Base-by-base conservation (phyloP, 2,113 vertebrate genomes). In the Archocentrus centrarchus region DNA sequence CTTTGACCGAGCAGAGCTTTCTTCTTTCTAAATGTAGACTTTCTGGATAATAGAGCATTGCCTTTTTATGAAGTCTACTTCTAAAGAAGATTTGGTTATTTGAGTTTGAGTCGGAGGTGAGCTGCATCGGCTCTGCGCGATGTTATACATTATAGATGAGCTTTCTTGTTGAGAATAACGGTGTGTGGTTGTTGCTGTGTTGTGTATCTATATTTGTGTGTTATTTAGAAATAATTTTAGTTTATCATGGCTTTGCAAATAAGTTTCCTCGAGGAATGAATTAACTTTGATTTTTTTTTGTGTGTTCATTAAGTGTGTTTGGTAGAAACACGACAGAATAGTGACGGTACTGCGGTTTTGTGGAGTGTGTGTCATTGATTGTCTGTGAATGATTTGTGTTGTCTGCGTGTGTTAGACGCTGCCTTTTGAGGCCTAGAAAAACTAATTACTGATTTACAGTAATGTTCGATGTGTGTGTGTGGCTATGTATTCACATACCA, bases 91-190 rank as follows among this genome's bases (percentile, higher is more conserved):
- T 66, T 77, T 44, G 9, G 8, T 59, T 17, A 1, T 79, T 13
- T 24, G 14, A 32, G 58, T 61, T 80, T 78, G 24, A 76, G 22
- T 86, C 44, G 24, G 10, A 10, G 89, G 92, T 93, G 62, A 92
- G 89, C 68, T 59, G 17, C 20, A 24, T 78, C 22, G 11, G 18
- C 15, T 55, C 61, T 39, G 17, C 32, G 32, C 44, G 0, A 2
- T 53, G 66, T 53, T 73, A 73, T 73, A 15, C 18, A 10, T 63
- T 60, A 53, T 15, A 4, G 6, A 53, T 22, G 6, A 61, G 32
- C 18, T 85, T 35, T 37, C 14, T 60, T 64, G 59, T 8, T 59
- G 10, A 55, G 47, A 55, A 73, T 55, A 73, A 35, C 35, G 13
- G 11, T 35, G 17, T 73, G 20, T 53, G 17, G 66, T 32, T 73